A percentile compares a stretch with the other conserved stretches of the same genome.
phyloP scores from a whole-genome alignment of 2,888 invertebrate species.

The Hypomecis punctinalis region DNA sequence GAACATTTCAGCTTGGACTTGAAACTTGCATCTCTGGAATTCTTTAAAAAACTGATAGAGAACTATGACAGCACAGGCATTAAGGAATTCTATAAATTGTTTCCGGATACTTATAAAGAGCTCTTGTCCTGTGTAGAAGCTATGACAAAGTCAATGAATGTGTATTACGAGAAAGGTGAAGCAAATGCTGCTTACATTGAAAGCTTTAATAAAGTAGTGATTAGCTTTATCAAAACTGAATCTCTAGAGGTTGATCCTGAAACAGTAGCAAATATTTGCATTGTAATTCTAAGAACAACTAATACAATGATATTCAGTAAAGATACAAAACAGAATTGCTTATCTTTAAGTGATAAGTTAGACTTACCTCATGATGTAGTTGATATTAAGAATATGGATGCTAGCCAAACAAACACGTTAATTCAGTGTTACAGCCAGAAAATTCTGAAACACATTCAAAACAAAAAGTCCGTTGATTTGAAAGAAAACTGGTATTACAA shows the following conservation, averaged over 20 bases:
- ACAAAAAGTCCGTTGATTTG: constrained; percentile 43
- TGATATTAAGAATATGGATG: constrained; percentile 59
- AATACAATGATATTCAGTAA: constrained; percentile 57
- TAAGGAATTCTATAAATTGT: constrained; percentile 55
- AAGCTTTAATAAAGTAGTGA: constrained; percentile 56
- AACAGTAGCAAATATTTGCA: constrained; percentile 58
- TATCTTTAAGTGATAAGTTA: constrained; percentile 58
- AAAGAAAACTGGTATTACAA: constrained; percentile 64
- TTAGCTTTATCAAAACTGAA: constrained; percentile 54
- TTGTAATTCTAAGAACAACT: constrained; percentile 56
- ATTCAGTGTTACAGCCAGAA: constrained; percentile 57
- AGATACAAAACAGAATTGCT: constrained; percentile 62
- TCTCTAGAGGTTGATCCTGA: constrained; percentile 43
- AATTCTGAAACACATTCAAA: constrained; percentile 54
- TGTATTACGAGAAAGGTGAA: constrained; percentile 69
- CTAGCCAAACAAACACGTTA: constrained; percentile 62
- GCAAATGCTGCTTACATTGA: constrained; percentile 55
- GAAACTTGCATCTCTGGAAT: constrained; percentile 65
- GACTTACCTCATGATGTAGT: constrained; percentile 58
- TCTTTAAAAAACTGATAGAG: constrained; percentile 65
- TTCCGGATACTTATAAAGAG: constrained; percentile 56
- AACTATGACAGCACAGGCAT: constrained; percentile 62
- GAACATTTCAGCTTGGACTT: constrained; percentile 70
- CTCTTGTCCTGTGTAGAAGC: constrained; percentile 61
- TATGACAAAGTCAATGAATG: constrained; percentile 57